Evolutionary conservation across 2,888 invertebrate genomes (phyloP), one percentile per base, ranked within the genome.

Genomic region (Tachina grossa): DNA sequence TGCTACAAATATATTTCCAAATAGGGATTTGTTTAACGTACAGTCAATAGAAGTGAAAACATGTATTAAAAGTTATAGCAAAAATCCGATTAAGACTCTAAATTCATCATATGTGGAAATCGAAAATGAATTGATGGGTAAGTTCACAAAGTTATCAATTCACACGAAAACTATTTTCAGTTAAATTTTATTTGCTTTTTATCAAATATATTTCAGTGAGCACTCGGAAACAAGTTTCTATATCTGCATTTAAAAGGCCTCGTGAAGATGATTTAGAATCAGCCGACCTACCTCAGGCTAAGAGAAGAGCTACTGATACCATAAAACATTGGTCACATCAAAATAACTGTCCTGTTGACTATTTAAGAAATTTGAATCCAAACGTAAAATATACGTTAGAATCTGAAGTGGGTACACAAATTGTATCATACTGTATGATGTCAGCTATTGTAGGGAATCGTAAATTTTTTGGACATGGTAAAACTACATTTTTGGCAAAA

Each of bases 381-480:
- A 77, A 55, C n/a, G 43, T 85, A n/a, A 14, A 31, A 10, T 84
- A 77, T 57, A 72, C 14, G 1, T 53, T 81, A 11, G 84, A 81
- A 49, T 22, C 77, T 16, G 55, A 78, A 74, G 53, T 69, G 49
- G 81, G 77, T 10, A 14, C 63, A 1, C 19, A 57, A 31, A 6
- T 57, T 31, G 51, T 19, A 8, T 16, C 75, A 0, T 81, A 74
- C 31, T 74, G 57, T 45, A 43, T 82, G 49, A 63, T 82, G 39
- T 82, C 81, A 0, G 74, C 69, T 11, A 45, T 47, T 2, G 31
- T 82, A n/a, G 65, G 57, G 6, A 43, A 22, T 22, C 77, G 78
- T 16, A 78, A 82, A 45, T 85, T 77, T 65, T 51, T 49, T 65
- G 81, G 85, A 8, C 68, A 85, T 74, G 85, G 85, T 14, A 74